Conservation (phyloP, 2,888 invertebrate genomes). For the Nebria salina region DNA sequence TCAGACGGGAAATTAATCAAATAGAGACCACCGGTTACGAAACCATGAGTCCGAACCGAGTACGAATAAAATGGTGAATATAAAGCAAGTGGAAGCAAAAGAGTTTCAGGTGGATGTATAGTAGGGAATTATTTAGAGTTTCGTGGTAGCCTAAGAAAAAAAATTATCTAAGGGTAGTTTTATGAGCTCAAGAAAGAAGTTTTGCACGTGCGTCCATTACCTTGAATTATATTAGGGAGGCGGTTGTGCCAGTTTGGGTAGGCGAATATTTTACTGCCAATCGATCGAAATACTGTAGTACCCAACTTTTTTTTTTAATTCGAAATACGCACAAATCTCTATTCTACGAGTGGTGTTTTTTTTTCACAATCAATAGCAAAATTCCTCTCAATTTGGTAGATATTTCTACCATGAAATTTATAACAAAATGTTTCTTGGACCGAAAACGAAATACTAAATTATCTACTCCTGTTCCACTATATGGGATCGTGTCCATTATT, state of each 20-base stretch:
- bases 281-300: not conserved
- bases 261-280: not conserved
- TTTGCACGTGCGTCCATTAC: slow-evolving; percentile 19
- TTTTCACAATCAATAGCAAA: too few relatives aligned
- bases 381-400: too few relatives aligned
- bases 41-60: not conserved
- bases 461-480: not conserved
- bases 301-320: too few relatives aligned
- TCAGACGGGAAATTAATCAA: slow-evolving; percentile 23
- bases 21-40: not conserved
- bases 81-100: not conserved
- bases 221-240: slow-evolving; percentile 7
- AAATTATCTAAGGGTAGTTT: slow-evolving; percentile 40
- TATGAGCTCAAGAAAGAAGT: slow-evolving; percentile 21
- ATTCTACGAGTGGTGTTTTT: too few relatives aligned
- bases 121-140: slow-evolving; percentile 24
- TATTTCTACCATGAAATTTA: too few relatives aligned
- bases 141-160: slow-evolving; percentile 28
- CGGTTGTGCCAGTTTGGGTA: not conserved
- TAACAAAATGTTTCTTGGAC: too few relatives aligned
- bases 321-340: too few relatives aligned
- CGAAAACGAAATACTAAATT: not conserved
- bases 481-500: not conserved
- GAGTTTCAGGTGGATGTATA: not conserved
- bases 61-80: not conserved